Percentiles rank a stretch among this genome's conserved stretches.
Evolutionary conservation across 2,888 invertebrate species (phyloP).

Genomic region (Polymixis lichenea): DNA sequence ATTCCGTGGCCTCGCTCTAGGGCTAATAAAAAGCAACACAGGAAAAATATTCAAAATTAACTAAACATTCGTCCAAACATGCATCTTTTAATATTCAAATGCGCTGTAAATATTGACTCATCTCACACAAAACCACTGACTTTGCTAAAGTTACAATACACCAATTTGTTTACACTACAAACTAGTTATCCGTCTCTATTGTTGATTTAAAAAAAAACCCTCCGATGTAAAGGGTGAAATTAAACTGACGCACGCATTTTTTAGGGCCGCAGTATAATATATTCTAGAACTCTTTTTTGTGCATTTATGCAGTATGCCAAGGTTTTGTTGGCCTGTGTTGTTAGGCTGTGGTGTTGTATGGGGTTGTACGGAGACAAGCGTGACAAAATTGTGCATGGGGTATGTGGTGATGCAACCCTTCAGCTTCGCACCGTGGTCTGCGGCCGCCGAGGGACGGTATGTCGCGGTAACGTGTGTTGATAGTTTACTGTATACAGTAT

Average conservation of each 20-base stretch:
- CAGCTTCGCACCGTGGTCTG: slow-evolving; percentile 83
- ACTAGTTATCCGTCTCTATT: slow-evolving; percentile 85
- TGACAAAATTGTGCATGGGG: slow-evolving; percentile 84
- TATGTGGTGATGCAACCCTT: slow-evolving; percentile 87
- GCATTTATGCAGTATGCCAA: slow-evolving; percentile 49
- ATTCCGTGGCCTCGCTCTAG: not conserved
- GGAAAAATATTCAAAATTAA: slow-evolving; percentile 4
- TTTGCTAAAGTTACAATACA: slow-evolving; percentile 78
- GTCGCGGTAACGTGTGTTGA: slow-evolving; percentile 65
- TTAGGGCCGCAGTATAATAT: slow-evolving; percentile 67
- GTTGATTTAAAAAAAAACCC: slow-evolving; percentile 83
- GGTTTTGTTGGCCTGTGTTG: slow-evolving; percentile 26
- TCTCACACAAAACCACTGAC: slow-evolving; percentile 69
- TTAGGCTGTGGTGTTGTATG: slow-evolving; percentile 60
- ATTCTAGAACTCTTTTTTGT: not conserved
- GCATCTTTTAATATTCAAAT: slow-evolving; percentile 57
- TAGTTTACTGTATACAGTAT: slow-evolving; percentile 58
- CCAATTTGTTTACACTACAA: slow-evolving; percentile 89
- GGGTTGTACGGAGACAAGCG: slow-evolving; percentile 79
- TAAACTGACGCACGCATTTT: slow-evolving; percentile 49
- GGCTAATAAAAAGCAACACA: not conserved
- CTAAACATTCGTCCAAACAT: slow-evolving; percentile 31
- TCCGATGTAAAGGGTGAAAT: slow-evolving; percentile 76
- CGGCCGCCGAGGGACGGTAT: slow-evolving; percentile 80
- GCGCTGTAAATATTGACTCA: slow-evolving; percentile 59